Evolutionary conservation across 1,140 invertebrate genomes (phyloP).

Genomic region (Stenopsyche tienmushanensis): DNA sequence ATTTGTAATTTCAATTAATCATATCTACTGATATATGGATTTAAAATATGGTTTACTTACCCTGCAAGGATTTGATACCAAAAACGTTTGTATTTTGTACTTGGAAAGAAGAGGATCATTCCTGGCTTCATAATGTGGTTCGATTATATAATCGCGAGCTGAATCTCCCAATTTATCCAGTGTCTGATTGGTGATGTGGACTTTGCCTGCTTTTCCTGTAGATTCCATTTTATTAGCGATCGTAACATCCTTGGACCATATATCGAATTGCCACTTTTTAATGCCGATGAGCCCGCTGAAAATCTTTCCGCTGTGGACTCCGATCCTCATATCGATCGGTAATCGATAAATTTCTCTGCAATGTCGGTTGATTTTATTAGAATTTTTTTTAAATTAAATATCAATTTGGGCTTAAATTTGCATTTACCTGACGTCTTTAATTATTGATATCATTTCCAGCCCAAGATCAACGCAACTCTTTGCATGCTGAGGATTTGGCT

Average conservation of each 20-base stretch:
- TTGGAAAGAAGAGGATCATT: conserved; percentile 68
- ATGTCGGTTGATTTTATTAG: background rate
- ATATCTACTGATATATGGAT: no score
- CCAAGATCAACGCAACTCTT: conserved; percentile 87
- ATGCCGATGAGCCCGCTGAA: conserved; percentile 88
- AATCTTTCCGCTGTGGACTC: conserved; percentile 90
- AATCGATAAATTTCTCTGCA: conserved; percentile 69
- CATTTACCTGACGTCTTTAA: conserved; percentile 66
- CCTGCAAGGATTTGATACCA: conserved; percentile 63
- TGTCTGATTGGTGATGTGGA: conserved; percentile 83
- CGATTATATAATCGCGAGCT: conserved; percentile 64
- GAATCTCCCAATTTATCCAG: conserved; percentile 67
- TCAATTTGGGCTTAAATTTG: background rate
- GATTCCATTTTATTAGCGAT: conserved; percentile 96
- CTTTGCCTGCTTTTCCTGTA: conserved; percentile 82
- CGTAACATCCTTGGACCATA: conserved; percentile 94
- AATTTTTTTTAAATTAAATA: background rate
- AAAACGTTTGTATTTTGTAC: conserved; percentile 70
- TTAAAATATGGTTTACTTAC: conserved; percentile 45
- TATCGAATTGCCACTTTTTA: conserved; percentile 95
- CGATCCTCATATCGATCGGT: conserved; percentile 94
- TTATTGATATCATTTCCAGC: conserved; percentile 89
- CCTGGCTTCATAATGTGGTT: conserved; percentile 62
- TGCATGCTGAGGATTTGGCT: conserved; percentile 73
- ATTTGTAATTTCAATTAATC: background rate